Percentiles rank a stretch among this genome's conserved stretches.
Conservation (phyloP, 2,797 vertebrate species). For the Phalanger gymnotis region DNA sequence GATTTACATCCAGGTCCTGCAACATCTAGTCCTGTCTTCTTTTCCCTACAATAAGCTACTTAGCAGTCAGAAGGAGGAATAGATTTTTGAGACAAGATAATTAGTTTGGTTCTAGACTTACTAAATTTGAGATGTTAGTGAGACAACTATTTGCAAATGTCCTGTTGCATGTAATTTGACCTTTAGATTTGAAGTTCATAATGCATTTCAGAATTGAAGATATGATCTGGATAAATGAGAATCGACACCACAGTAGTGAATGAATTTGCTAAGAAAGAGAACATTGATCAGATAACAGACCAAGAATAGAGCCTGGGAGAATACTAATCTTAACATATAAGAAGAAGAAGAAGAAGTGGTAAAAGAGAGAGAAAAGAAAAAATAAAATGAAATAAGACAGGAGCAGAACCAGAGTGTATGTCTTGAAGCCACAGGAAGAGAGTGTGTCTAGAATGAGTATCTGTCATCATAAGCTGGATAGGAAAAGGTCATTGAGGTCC, state of each 20-base stretch:
- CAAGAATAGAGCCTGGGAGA: not conserved
- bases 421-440: not conserved
- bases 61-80: not conserved
- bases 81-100: not conserved
- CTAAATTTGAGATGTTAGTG: not conserved
- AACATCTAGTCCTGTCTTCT: not conserved
- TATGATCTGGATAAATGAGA: not conserved
- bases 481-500: not conserved
- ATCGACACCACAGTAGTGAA: not conserved
- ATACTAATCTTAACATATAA: not conserved
- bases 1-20: not conserved
- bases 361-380: not conserved
- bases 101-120: not conserved
- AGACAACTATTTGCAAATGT: not conserved
- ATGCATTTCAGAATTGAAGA: not conserved
- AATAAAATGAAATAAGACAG: not conserved
- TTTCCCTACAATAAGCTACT: not conserved
- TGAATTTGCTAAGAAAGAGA: not conserved
- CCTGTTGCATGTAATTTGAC: not conserved
- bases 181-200: not conserved
- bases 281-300: not conserved
- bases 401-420: not conserved
- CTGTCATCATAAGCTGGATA: not conserved
- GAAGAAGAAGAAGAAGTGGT: not conserved
- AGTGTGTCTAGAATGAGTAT: not conserved